Conservation (phyloP, 1,140 invertebrate genomes). For the Hypsibius dujardini region DNA sequence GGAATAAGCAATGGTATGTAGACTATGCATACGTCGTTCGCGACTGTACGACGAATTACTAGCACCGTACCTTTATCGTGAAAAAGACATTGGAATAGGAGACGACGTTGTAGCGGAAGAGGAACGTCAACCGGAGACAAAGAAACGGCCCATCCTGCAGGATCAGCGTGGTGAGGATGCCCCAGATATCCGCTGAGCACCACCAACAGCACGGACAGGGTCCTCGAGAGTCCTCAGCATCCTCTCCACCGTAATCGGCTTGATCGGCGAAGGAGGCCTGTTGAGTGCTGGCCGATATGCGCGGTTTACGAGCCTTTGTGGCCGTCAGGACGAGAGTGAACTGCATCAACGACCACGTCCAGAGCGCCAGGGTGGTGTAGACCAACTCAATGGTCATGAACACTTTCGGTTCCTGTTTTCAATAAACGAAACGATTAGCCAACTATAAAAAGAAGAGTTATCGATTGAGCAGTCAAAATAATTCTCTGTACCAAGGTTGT, state of each 20-base stretch:
- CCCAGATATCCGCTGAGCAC: conserved; percentile 50
- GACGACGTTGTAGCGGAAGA: conserved; percentile 13
- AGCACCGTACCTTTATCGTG: conserved; percentile 13
- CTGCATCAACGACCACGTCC: conserved; percentile 73
- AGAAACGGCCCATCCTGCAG: conserved; percentile 60
- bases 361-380: conserved; percentile 55
- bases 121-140: conserved; percentile 41
- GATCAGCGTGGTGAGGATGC: conserved; percentile 36
- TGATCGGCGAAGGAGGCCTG: conserved; percentile 15
- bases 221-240: conserved; percentile 22
- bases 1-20: conserved; percentile 1
- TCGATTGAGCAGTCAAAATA: too few species aligned
- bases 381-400: conserved; percentile 52
- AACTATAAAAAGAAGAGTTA: too few species aligned
- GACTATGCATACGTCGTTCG: not conserved
- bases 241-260: not conserved
- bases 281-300: conserved; percentile 28
- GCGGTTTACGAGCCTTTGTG: conserved; percentile 55
- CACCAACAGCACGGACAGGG: conserved; percentile 19
- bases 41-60: too few species aligned
- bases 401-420: conserved; percentile 48
- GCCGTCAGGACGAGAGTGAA: conserved; percentile 74
- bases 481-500: too few species aligned
- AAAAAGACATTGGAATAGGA: conserved; percentile 16
- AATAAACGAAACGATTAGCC: too few species aligned